These are phyloP conservation scores for Lasius platythorax DNA, from an alignment of 2,888 invertebrate species.

Conservation along the genomic window DNA sequence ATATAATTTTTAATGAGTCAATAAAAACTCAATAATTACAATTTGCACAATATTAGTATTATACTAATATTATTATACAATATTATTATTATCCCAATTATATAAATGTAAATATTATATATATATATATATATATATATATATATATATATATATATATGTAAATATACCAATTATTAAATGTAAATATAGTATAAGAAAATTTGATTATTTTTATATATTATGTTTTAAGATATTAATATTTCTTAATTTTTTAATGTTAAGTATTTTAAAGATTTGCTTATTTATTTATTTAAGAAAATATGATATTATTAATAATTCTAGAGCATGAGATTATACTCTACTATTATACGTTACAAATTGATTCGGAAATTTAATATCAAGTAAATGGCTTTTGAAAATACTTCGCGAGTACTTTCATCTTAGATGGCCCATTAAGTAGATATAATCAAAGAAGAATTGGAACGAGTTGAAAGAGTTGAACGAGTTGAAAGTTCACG, in stretches of 20 bases:
- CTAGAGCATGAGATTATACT: background rate
- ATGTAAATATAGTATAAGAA: background rate
- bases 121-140: no score
- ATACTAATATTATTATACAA: no score
- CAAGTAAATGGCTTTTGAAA: background rate
- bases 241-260: background rate
- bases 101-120: no score
- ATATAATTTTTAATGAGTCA: no score
- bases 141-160: no score
- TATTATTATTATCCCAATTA: no score
- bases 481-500: background rate
- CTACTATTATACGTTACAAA: background rate
- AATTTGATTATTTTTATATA: background rate
- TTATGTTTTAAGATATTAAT: background rate
- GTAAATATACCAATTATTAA: background rate
- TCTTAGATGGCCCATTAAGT: background rate
- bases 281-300: background rate
- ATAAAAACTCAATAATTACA: no score
- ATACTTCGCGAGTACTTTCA: background rate
- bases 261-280: background rate
- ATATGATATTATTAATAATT: background rate
- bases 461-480: background rate
- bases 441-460: background rate
- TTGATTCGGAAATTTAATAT: conserved; percentile 13
- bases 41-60: no score